Conservation (phyloP, 2,113 vertebrate genomes). For the Diadophis punctatus region DNA sequence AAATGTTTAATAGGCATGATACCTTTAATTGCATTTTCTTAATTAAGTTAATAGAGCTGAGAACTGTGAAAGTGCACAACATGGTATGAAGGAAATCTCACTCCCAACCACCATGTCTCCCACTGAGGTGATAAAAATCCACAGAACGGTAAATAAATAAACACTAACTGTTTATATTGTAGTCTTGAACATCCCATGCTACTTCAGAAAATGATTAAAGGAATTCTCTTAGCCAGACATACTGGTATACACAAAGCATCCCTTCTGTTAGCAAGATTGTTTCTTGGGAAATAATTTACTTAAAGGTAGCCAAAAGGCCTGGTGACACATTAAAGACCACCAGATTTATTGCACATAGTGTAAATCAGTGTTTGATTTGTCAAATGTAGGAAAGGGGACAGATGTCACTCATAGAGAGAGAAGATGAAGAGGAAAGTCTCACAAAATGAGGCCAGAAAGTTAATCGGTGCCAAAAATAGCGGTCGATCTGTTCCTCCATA, state of each 20-base stretch:
- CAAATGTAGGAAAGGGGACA: not conserved
- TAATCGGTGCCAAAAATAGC: not conserved
- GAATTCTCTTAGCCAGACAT: not conserved
- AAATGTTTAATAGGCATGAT: slow-evolving; percentile 20
- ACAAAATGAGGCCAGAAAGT: not conserved
- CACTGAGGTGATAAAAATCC: slow-evolving; percentile 48
- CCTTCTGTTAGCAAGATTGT: not conserved
- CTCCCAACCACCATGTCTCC: slow-evolving; percentile 24
- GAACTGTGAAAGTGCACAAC: slow-evolving; percentile 29
- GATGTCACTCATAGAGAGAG: not conserved
- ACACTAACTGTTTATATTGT: slow-evolving; percentile 28
- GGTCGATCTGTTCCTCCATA: not conserved
- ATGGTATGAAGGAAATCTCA: slow-evolving; percentile 52
- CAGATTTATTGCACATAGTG: not conserved
- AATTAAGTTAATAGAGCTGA: slow-evolving; percentile 53
- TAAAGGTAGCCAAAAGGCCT: not conserved
- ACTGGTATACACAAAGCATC: not conserved
- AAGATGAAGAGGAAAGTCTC: not conserved
- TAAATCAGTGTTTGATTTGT: not conserved
- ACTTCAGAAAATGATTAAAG: slow-evolving; percentile 42
- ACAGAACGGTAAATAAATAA: slow-evolving; percentile 54
- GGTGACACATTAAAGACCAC: not conserved
- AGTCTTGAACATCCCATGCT: slow-evolving; percentile 9
- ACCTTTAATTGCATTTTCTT: slow-evolving; percentile 47
- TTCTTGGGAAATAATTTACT: slow-evolving; percentile 9